A percentile compares a stretch with the other conserved stretches of the same genome.
These are phyloP conservation scores for Myopa tessellatipennis DNA, from an alignment of 2,888 invertebrate genomes.

Conservation along the genomic window DNA sequence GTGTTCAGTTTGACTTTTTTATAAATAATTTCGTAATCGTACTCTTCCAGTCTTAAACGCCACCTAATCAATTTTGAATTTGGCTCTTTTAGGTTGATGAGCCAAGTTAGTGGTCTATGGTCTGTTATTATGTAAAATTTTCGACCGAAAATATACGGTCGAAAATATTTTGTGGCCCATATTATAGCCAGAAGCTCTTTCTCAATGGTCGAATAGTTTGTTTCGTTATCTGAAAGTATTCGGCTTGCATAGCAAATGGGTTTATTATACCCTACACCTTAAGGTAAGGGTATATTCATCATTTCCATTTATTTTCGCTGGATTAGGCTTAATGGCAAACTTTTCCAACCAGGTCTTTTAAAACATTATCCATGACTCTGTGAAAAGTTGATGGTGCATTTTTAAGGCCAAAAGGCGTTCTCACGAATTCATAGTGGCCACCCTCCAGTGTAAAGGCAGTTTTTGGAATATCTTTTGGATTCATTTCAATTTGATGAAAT, in stretches of 20 bases:
- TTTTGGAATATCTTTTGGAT: constrained; percentile 45
- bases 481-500: constrained; percentile 57
- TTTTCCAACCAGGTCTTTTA: constrained; percentile 35
- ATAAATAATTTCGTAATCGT: constrained; percentile 17
- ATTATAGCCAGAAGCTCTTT: background rate
- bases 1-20: constrained; percentile 19
- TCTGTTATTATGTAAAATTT: constrained; percentile 49
- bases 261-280: too few species aligned
- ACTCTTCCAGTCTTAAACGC: constrained; percentile 8
- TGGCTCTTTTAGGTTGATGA: constrained; percentile 44
- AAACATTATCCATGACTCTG: constrained; percentile 38
- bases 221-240: constrained; percentile 25
- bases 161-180: constrained; percentile 31
- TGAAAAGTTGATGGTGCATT: constrained; percentile 41
- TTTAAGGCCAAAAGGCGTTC: constrained; percentile 27
- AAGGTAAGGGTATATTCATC: too few species aligned
- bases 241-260: too few species aligned
- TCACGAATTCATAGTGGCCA: too few species aligned
- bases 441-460: constrained; percentile 48
- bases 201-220: constrained; percentile 47
- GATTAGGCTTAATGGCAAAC: constrained; percentile 16
- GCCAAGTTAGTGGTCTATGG: constrained; percentile 53
- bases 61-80: background rate
- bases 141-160: constrained; percentile 48
- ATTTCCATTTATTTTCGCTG: background rate